Base-by-base conservation (phyloP, 2,113 vertebrate species). In the Nycticebus coucang region DNA sequence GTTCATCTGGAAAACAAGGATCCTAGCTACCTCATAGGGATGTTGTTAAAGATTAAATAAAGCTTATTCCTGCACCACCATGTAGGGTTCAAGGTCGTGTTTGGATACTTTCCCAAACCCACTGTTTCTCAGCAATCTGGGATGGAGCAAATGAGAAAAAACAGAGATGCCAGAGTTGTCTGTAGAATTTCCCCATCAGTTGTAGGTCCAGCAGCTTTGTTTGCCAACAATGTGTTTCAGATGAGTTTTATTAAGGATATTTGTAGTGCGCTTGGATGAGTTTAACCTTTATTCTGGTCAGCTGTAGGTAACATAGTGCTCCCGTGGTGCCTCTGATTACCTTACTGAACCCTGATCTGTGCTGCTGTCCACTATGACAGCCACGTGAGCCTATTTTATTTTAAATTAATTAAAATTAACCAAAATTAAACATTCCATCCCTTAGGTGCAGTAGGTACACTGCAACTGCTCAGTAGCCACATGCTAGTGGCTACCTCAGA, bases 401-500 rank as follows among this genome's bases (percentile, higher is more conserved):
- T 96, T 93, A 68, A 89, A 75, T 71, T 50, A 83, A 80, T 82
- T 83, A 75, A 95, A 94, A 62, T 57, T 24, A 66, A 95, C 26
- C 3, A 89, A 84, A 87, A 80, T 53, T 35, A 7, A 93, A 93
- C 68, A 94, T 84, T 30, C 0, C 2, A 13, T 55, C 77, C 22
- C 57, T 87, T 83, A 69, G 41, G 62, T 78, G 13, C 6, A 59
- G 35, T 21, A 50, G 18, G 81, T 26, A 30, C 66, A 37, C 81
- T 79, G 84, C 45, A 80, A 80, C 21, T 57, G 24, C 26, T 84
- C 28, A 45, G 53, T 37, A 62, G 5, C 53, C 12, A 13, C 4
- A 6, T 4, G 11, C 30, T 53, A 24, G 14, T 59, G 85, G 17
- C 30, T 80, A 45, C 72, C 1, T 26, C 18, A 33, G 66, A 66